Conservation (phyloP, 2,888 invertebrate species). For the Conchocele bisecta region DNA sequence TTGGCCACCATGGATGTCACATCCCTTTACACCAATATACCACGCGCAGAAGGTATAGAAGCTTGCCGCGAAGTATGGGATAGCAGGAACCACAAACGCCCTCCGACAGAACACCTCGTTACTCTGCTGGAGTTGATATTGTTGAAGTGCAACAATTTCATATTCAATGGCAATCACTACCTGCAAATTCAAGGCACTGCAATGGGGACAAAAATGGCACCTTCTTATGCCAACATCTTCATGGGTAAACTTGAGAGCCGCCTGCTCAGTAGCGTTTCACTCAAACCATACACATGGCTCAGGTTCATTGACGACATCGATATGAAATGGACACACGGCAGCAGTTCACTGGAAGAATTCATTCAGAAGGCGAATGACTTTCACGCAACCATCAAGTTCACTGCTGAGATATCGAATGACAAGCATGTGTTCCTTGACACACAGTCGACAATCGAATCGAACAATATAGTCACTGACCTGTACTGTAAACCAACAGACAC, state of each 20-base stretch:
- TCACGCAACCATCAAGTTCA: slow-evolving; percentile 14
- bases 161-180: slow-evolving; percentile 29
- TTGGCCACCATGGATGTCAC: slow-evolving; percentile 30
- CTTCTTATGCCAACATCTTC: slow-evolving; percentile 38
- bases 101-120: slow-evolving; percentile 9
- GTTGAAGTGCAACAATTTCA: slow-evolving; percentile 29
- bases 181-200: slow-evolving; percentile 11
- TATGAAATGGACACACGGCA: slow-evolving; percentile 21
- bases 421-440: slow-evolving; percentile 13
- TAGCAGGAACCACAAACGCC: slow-evolving; percentile 2
- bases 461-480: slow-evolving; percentile 2
- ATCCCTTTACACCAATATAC: slow-evolving; percentile 35
- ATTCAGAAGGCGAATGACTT: not conserved
- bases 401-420: not conserved
- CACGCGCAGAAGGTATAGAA: slow-evolving; percentile 30
- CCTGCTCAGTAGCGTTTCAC: too few relatives aligned
- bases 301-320: slow-evolving; percentile 49
- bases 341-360: not conserved
- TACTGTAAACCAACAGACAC: slow-evolving; percentile 16
- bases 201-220: slow-evolving; percentile 51
- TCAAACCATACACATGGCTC: slow-evolving; percentile 13
- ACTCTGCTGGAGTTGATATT: slow-evolving; percentile 13
- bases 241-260: slow-evolving; percentile 36
- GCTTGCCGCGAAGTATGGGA: slow-evolving; percentile 9
- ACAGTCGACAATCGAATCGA: not conserved